Base-by-base conservation (phyloP, 1,140 invertebrate species). In the Drosophila guanche region DNA sequence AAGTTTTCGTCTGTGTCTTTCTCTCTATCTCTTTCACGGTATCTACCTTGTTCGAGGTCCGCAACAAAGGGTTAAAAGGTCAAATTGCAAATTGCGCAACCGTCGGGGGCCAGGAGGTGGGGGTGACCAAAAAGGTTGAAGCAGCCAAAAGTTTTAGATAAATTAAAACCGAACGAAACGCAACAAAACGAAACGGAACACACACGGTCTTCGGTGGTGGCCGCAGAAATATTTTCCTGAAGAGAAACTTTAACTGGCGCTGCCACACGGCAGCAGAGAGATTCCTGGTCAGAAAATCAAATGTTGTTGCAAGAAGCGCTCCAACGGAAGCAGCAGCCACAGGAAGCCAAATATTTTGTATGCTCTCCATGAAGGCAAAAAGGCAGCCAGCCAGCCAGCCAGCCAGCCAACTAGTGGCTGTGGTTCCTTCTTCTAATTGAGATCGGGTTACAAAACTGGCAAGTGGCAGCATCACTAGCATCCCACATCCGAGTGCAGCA, bases 1-100 rank as follows among this genome's bases (percentile, higher is more conserved):
- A 37, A 37, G 3, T 37, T 37, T 37, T 48, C 41, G 70, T 66
- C 59, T 71, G 68, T 45, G 23, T 46, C 50, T 47, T 42, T 42
- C 29, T 16, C 20, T 37, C 33, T 10, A 3, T 37, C 27, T 29
- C 1, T 29, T 0, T 29, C 6, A 2, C 27, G 1, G 0, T 6
- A 5, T 6, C 27, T 2, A 6, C 27, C 27, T 29, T 56, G 47
- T 43, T 4, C 0, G 14, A 16, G 51, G 59, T 69, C 62, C 73
- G 42, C 76, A 52, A 58, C 10, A 59, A 69, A 77, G 78, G 81
- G 81, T 86, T 86, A 86, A 86, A 86, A 86, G 81, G 81, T 86
- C 81, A 86, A 78, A 86, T 86, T 86, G 69, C 81, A 88, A 86
- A 86, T 86, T 85, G 77, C 61, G 43, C 52, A 57, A 20, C 16